Percentiles rank a stretch among this genome's conserved stretches.
phyloP scores from a whole-genome alignment of 2,797 vertebrate species.

The Sphaeramia orbicularis region DNA sequence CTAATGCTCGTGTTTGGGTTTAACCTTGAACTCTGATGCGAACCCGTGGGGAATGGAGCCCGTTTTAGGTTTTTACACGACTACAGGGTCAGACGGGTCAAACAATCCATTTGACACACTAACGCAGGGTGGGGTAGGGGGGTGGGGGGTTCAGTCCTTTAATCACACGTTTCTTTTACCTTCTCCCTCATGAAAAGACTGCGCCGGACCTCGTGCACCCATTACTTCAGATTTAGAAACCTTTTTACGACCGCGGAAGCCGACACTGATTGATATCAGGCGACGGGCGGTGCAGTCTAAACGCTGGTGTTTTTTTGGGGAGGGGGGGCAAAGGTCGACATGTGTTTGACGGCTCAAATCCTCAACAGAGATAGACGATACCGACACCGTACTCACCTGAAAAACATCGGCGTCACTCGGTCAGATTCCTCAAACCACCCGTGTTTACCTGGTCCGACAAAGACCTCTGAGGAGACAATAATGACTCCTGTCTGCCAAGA shows the following conservation, averaged over 20 bases:
- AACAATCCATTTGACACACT: conserved; percentile 59
- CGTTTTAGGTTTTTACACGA: conserved; percentile 24
- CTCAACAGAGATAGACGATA: conserved; percentile 11
- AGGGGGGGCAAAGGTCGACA: conserved; percentile 12
- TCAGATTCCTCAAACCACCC: neutral
- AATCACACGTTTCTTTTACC: conserved; percentile 18
- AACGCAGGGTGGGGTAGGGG: neutral
- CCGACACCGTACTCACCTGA: too few relatives aligned
- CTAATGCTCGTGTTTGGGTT: conserved; percentile 31
- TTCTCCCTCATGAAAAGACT: conserved; percentile 47
- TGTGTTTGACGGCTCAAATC: conserved; percentile 35
- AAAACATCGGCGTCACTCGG: too few relatives aligned
- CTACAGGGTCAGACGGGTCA: conserved; percentile 55
- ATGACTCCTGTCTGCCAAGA: too few relatives aligned
- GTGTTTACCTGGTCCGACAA: neutral
- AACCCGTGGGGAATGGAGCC: neutral
- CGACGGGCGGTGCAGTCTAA: conserved; percentile 8
- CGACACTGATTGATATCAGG: conserved; percentile 53
- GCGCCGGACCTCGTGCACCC: conserved; percentile 10
- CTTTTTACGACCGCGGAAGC: conserved; percentile 52
- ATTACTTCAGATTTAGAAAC: conserved; percentile 46
- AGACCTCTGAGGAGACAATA: neutral
- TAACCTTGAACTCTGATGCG: conserved; percentile 60
- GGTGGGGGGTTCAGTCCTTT: conserved; percentile 18
- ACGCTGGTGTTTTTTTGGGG: conserved; percentile 5